Conservation (phyloP, 2,888 invertebrate genomes). For the Alentia gelatinosa region DNA sequence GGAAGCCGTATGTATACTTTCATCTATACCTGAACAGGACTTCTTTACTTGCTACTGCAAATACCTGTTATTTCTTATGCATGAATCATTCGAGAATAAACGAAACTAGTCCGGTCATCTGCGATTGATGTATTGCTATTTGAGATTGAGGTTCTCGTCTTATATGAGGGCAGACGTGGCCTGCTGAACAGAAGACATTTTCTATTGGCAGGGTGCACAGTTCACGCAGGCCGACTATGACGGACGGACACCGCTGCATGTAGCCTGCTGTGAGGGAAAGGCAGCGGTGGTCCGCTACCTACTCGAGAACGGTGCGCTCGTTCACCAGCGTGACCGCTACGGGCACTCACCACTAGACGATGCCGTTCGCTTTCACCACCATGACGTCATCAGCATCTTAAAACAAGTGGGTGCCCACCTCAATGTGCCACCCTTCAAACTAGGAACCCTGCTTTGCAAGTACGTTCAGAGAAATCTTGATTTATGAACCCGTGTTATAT, state of each 20-base stretch:
- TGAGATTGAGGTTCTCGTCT: too few species aligned
- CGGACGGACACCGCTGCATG: slow-evolving; percentile 89
- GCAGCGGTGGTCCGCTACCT: slow-evolving; percentile 85
- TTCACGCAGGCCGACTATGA: slow-evolving; percentile 84
- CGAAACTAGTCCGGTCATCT: too few species aligned
- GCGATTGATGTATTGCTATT: too few species aligned
- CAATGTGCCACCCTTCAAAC: slow-evolving; percentile 82
- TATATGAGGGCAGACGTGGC: too few species aligned
- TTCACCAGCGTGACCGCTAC: slow-evolving; percentile 87
- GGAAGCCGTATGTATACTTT: slow-evolving; percentile 63
- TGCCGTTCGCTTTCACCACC: slow-evolving; percentile 82
- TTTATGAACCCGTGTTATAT: too few species aligned
- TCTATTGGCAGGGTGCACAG: slow-evolving; percentile 57
- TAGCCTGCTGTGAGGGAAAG: slow-evolving; percentile 88
- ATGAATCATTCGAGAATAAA: too few species aligned
- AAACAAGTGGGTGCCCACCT: slow-evolving; percentile 88
- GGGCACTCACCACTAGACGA: slow-evolving; percentile 84
- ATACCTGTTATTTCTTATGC: too few species aligned
- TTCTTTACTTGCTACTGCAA: too few species aligned
- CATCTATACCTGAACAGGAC: too few species aligned
- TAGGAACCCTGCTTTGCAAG: slow-evolving; percentile 87
- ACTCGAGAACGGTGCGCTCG: slow-evolving; percentile 89
- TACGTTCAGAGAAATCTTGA: slow-evolving; percentile 72
- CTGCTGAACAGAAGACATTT: too few species aligned
- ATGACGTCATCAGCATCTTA: slow-evolving; percentile 84